Conservation (phyloP, 2,888 invertebrate species). For the Phaedon cochleariae region DNA sequence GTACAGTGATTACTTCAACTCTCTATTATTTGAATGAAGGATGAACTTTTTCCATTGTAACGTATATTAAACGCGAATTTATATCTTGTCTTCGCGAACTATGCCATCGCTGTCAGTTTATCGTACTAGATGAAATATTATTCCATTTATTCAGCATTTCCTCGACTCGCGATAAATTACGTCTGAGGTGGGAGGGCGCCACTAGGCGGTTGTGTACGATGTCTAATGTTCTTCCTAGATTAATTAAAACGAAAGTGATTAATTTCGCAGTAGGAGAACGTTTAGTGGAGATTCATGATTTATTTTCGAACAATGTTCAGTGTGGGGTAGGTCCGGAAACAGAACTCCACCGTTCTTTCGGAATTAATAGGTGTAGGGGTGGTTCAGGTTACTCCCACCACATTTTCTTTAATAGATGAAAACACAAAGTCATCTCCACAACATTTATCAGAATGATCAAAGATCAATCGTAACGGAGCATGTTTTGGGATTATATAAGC, state of each 20-base stretch:
- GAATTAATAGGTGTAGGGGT: not conserved
- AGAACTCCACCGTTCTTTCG: not conserved
- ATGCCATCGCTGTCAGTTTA: not conserved
- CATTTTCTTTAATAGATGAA: too few species aligned
- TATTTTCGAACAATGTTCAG: slow-evolving; percentile 3
- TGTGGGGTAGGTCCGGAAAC: not conserved
- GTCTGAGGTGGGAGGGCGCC: slow-evolving; percentile 6
- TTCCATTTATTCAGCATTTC: slow-evolving; percentile 52
- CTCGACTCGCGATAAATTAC: slow-evolving; percentile 35
- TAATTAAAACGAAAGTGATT: slow-evolving; percentile 18
- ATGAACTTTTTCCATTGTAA: too few species aligned
- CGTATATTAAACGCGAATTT: not conserved
- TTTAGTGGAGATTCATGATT: slow-evolving; percentile 5
- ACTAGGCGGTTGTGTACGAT: slow-evolving; percentile 4
- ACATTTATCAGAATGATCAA: too few species aligned
- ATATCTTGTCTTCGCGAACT: not conserved
- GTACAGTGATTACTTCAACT: too few species aligned
- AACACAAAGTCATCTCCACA: too few species aligned
- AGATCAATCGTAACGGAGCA: too few species aligned
- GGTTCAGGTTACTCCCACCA: too few species aligned
- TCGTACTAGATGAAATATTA: slow-evolving; percentile 48
- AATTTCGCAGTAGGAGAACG: not conserved
- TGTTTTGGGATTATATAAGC: too few species aligned
- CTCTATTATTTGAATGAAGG: too few species aligned
- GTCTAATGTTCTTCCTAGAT: slow-evolving; percentile 11